Evolutionary conservation across 2,113 vertebrate genomes (phyloP).

Genomic region (Zootoca vivipara): DNA sequence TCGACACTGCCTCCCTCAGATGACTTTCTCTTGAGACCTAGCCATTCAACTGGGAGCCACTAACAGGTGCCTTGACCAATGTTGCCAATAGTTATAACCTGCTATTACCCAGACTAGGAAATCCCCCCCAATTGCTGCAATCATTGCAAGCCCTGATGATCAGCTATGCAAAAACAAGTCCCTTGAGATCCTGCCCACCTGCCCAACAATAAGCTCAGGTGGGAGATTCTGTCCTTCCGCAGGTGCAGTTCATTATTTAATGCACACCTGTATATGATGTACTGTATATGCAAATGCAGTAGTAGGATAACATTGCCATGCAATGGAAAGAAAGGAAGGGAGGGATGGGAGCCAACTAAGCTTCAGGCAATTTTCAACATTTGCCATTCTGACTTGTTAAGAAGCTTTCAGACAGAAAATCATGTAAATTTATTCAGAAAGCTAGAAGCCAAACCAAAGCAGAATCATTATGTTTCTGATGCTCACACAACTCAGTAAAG

Average conservation of each 20-base stretch:
- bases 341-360: background rate
- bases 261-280: background rate
- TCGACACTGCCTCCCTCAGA: no score
- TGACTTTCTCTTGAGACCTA: no score
- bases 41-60: no score
- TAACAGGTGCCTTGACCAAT: no score
- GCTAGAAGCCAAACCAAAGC: background rate
- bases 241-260: background rate
- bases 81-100: no score
- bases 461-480: background rate
- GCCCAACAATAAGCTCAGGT: background rate
- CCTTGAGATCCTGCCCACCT: no score
- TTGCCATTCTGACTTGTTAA: background rate
- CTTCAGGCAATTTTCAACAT: background rate
- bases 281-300: no score
- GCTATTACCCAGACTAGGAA: no score
- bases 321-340: background rate
- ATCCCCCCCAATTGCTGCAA: no score
- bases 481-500: background rate
- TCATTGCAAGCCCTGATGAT: no score
- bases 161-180: no score
- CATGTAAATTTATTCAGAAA: background rate
- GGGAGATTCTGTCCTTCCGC: background rate
- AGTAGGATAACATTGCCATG: background rate
- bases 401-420: background rate